A percentile compares a stretch with the other conserved stretches of the same genome.
phyloP scores from a whole-genome alignment of 2,888 invertebrate species.

The Patella ulyssiponensis region DNA sequence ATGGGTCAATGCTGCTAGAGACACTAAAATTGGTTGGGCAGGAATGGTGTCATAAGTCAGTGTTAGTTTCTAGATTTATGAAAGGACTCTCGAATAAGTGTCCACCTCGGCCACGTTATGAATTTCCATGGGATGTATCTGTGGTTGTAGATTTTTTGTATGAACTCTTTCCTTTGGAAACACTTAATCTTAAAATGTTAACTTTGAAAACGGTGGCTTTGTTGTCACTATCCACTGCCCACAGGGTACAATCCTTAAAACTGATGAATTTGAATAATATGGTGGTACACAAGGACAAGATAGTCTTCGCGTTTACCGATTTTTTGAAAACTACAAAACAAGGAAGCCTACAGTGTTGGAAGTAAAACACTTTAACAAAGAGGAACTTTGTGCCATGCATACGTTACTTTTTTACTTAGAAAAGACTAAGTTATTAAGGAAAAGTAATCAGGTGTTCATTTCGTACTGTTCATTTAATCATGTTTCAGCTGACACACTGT shows the following conservation, averaged over 20 bases:
- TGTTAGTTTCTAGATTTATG: not conserved
- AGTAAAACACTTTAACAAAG: slow-evolving; percentile 9
- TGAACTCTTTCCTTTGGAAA: not conserved
- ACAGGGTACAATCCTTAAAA: too few species aligned
- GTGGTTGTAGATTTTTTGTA: not conserved
- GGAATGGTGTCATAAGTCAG: not conserved
- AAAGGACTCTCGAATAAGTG: not conserved
- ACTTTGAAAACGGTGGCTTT: not conserved
- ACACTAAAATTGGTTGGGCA: not conserved
- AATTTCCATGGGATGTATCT: not conserved
- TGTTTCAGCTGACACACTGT: too few species aligned
- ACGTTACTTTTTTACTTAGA: not conserved
- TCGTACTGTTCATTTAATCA: too few species aligned
- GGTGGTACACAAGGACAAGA: too few species aligned
- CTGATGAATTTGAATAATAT: too few species aligned
- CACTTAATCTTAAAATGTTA: not conserved
- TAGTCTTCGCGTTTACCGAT: too few species aligned
- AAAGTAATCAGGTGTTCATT: too few species aligned
- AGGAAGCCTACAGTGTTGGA: slow-evolving; percentile 7
- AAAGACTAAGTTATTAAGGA: too few species aligned
- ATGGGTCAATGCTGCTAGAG: not conserved
- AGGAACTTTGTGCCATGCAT: slow-evolving; percentile 27
- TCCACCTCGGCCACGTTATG: not conserved
- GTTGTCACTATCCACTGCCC: not conserved
- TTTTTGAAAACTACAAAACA: not conserved